phyloP scores from a whole-genome alignment of 2,797 vertebrate species.

The Lemur catta region DNA sequence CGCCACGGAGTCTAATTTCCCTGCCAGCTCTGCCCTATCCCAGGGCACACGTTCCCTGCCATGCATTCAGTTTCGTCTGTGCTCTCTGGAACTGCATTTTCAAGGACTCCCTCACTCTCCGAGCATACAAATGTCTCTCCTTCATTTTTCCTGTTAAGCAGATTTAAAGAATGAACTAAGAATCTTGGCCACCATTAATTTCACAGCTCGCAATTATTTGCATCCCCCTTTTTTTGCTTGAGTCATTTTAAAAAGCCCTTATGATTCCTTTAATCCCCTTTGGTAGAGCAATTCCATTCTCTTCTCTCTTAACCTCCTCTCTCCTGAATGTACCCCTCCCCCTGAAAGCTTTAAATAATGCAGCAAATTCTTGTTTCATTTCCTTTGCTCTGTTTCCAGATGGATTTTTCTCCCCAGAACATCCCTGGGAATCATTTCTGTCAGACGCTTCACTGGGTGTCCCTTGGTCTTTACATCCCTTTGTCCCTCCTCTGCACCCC shows the following conservation, averaged over 20 bases:
- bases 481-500: background rate
- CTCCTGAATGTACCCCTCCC: conserved; percentile 16
- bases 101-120: conserved; percentile 49
- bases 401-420: conserved; percentile 68
- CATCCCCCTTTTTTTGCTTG: conserved; percentile 43
- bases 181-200: conserved; percentile 72
- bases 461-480: conserved; percentile 45
- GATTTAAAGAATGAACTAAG: conserved; percentile 68
- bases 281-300: conserved; percentile 64
- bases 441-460: conserved; percentile 60
- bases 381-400: conserved; percentile 76
- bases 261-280: conserved; percentile 70
- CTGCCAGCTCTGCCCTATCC: background rate
- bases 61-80: background rate
- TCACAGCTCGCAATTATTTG: conserved; percentile 67
- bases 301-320: conserved; percentile 53
- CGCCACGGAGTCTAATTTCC: background rate
- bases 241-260: conserved; percentile 67
- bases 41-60: background rate
- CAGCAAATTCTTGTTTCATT: conserved; percentile 77
- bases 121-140: conserved; percentile 64
- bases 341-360: conserved; percentile 73
- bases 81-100: conserved; percentile 2
- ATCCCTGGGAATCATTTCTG: conserved; percentile 72
- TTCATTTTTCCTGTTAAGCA: conserved; percentile 66